Evolutionary conservation across 2,113 vertebrate genomes (phyloP), one percentile per base, ranked within the genome.

Genomic region (Cephalopterus ornatus): DNA sequence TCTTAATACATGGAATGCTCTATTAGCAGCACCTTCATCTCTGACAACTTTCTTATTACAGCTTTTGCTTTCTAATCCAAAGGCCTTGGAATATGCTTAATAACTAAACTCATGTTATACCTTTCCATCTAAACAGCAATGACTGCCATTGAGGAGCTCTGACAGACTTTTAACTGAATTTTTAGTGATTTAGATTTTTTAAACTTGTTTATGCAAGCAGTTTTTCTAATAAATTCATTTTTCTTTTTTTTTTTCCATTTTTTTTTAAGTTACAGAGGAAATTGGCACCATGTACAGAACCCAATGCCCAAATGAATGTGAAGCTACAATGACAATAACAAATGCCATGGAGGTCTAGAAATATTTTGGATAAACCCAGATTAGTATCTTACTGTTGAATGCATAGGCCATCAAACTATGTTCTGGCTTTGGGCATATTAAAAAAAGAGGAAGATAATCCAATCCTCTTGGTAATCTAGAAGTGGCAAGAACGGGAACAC

Each of bases 81-180:
- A 94, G 47, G 39, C 27, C 35, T 44, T 71, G 56, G 59, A 77
- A 80, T 84, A 71, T 49, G 19, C 65, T 65, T 92, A 80, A 92
- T 77, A 92, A 47, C 82, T 67, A 56, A 95, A 63, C 63, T 93
- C 82, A 92, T 94, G 17, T 55, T 91, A 77, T 80, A 56, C 63
- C 61, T 76, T 90, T 92, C 95, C 75, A 90, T 95, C 95, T 94
- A 94, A 94, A 96, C 26, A 92, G 5, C 47, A 83, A 55, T 3
- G 30, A 47, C 71, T 87, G 70, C 78, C 59, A 55, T 50, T 83
- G 73, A 85, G n/a, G 63, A 77, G 13, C 15, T 88, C 55, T 94
- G 92, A 74, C 85, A 96, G 90, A 50, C 72, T 86, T 76, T 42
- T 26, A n/a, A 59, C 8, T n/a, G 71, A 79, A 90, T 37, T 63